Conservation (phyloP, 2,113 vertebrate genomes). For the Semicossyphus pulcher region DNA sequence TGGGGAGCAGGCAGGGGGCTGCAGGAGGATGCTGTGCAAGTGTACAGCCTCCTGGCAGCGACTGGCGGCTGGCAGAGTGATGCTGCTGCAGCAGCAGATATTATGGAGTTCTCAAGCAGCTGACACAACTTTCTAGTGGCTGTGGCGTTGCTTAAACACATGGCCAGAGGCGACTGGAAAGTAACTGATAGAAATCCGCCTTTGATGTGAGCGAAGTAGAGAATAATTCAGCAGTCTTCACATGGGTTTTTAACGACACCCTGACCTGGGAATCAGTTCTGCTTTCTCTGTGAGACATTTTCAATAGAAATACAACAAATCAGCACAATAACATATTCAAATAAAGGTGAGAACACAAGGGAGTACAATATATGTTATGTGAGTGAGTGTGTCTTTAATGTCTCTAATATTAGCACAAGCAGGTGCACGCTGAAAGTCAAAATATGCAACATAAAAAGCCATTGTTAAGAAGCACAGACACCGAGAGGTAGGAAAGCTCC, state of each 20-base stretch:
- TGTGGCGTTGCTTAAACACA: constrained; percentile 49
- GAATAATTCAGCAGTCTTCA: constrained; percentile 61
- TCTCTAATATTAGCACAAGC: constrained; percentile 6
- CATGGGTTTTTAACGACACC: constrained; percentile 45
- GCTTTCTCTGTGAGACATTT: constrained; percentile 42
- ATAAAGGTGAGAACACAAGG: constrained; percentile 7
- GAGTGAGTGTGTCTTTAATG: not conserved
- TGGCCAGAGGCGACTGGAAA: constrained; percentile 53
- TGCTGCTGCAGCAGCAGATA: constrained; percentile 21
- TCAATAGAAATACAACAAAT: constrained; percentile 57
- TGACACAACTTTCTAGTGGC: constrained; percentile 42
- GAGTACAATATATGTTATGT: constrained; percentile 2
- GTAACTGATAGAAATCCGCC: constrained; percentile 56
- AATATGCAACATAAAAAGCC: not conserved
- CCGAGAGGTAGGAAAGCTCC: constrained; percentile 34
- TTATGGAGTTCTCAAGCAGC: constrained; percentile 54
- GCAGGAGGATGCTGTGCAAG: constrained; percentile 21
- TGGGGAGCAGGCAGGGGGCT: constrained; percentile 32
- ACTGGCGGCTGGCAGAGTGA: constrained; percentile 32
- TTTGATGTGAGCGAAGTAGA: constrained; percentile 66
- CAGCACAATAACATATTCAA: constrained; percentile 29
- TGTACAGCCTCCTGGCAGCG: constrained; percentile 27
- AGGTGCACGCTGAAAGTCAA: constrained; percentile 7
- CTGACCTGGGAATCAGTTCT: constrained; percentile 28
- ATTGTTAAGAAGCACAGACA: not conserved